Evolutionary conservation across 2,797 vertebrate species (phyloP), one percentile per base, ranked within the genome.

Genomic region (Erpetoichthys calabaricus): DNA sequence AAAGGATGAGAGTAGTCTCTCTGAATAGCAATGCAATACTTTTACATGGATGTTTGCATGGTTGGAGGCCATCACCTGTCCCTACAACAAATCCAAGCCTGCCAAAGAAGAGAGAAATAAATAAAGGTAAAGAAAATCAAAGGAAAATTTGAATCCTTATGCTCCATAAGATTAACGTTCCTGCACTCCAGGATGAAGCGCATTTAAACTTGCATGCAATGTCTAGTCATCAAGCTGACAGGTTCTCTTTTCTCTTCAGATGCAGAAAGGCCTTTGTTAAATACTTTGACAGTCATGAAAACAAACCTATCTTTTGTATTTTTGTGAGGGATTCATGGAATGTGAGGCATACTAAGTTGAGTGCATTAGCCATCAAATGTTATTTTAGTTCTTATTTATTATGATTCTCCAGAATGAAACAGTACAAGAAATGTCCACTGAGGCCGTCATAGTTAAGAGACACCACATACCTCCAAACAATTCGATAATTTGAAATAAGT

Each of bases 241-340:
- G 62, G 56, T 76, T 74, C 58, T 59, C 65, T 72, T 79, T 75
- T 75, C 64, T 74, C 67, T 56, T 47, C 56, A 47, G 63, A 62
- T 60, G 47, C 64, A 60, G 57, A 42, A 63, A 68, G 60, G 69
- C 67, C 75, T 65, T 44, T 25, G 60, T 66, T 69, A 66, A 68
- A 70, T 67, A 69, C 63, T 68, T 74, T 58, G 42, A 0, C 58
- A 59, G 61, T 64, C 64, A 62, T 55, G 57, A 65, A 59, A 51
- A 69, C 72, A 70, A 73, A 75, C 63, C 42, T 67, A 65, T 62
- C 61, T 71, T 65, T 6, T 3, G 3, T 61, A 63, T 60, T 59
- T 78, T 78, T 70, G 62, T 67, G 60, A 69, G 69, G 71, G 70
- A 60, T 66, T 75, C 65, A 61, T 51, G 64, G 65, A 73, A 66